phyloP scores from a whole-genome alignment of 2,888 invertebrate species.

The Neoascia interrupta region DNA sequence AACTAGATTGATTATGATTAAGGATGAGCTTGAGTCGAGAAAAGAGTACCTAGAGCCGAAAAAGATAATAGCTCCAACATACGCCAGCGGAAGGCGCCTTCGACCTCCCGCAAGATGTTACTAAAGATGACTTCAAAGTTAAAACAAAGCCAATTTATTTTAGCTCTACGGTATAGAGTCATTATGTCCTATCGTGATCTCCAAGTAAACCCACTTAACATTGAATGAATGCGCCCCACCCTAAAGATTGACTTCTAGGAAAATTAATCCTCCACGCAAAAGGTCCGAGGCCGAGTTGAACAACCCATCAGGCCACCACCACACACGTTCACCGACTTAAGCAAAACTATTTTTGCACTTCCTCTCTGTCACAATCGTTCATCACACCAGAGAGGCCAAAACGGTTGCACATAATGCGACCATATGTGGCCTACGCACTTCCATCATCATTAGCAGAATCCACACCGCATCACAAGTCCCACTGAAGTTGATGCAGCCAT shows the following conservation, averaged over 20 bases:
- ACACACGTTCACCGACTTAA: slow-evolving; percentile 42
- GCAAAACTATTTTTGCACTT: slow-evolving; percentile 61
- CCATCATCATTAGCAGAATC: slow-evolving; percentile 64
- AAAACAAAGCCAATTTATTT: background rate
- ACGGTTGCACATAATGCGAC: slow-evolving; percentile 58
- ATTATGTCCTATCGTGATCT: too few species aligned
- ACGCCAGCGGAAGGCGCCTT: too few species aligned
- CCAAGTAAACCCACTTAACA: too few species aligned
- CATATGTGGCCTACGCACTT: slow-evolving; percentile 70
- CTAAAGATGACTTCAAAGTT: too few species aligned
- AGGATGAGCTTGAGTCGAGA: too few species aligned
- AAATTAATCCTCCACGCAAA: slow-evolving; percentile 21
- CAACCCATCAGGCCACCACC: slow-evolving; percentile 16
- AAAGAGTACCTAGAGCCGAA: too few species aligned
- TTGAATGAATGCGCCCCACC: slow-evolving; percentile 41
- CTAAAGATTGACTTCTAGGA: slow-evolving; percentile 26
- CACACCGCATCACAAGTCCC: slow-evolving; percentile 26
- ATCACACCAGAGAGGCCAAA: background rate
- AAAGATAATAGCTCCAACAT: too few species aligned
- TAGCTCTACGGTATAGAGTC: too few species aligned
- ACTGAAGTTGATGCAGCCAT: slow-evolving; percentile 65
- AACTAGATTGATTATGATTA: too few species aligned
- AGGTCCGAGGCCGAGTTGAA: slow-evolving; percentile 2
- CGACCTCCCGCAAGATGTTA: too few species aligned
- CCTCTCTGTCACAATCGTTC: slow-evolving; percentile 30